Conservation (phyloP, 2,113 vertebrate species). For the Danionella cerebrum region DNA sequence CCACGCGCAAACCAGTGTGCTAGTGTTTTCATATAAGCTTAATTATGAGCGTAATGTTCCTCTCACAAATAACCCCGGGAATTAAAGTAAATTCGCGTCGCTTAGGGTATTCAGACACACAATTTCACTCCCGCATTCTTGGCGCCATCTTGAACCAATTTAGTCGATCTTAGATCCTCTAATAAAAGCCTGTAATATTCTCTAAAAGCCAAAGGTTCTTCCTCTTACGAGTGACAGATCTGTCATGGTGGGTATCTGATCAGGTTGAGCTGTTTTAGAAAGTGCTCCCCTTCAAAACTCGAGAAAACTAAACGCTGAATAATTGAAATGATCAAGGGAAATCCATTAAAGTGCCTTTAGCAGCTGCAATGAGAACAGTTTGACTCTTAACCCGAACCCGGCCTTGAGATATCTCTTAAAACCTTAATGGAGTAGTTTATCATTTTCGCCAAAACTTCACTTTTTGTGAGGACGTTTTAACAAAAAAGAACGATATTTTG, state of each 20-base stretch:
- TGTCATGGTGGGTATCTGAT: constrained; percentile 20
- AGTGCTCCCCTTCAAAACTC: background rate
- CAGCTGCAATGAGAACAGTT: constrained; percentile 14
- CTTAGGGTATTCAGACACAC: background rate
- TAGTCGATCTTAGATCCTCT: constrained; percentile 2
- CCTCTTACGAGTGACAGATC: constrained; percentile 5
- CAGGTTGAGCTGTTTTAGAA: background rate
- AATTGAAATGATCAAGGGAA: constrained; percentile 27
- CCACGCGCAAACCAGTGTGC: background rate
- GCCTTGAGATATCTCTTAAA: too few relatives aligned
- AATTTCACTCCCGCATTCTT: background rate
- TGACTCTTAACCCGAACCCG: background rate
- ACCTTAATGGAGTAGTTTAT: too few relatives aligned
- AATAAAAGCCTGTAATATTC: too few relatives aligned
- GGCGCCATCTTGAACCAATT: constrained; percentile 4
- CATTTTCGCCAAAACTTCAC: too few relatives aligned
- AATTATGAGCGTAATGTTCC: background rate
- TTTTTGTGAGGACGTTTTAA: too few relatives aligned
- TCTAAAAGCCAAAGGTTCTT: constrained; percentile 3
- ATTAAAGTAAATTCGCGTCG: background rate
- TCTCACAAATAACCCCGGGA: background rate
- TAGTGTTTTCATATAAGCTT: background rate
- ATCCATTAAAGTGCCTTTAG: constrained; percentile 31
- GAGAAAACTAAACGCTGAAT: constrained; percentile 16
- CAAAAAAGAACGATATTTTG: too few relatives aligned